Evolutionary conservation across 1,140 invertebrate genomes (phyloP).

Genomic region (Bombus superbus): DNA sequence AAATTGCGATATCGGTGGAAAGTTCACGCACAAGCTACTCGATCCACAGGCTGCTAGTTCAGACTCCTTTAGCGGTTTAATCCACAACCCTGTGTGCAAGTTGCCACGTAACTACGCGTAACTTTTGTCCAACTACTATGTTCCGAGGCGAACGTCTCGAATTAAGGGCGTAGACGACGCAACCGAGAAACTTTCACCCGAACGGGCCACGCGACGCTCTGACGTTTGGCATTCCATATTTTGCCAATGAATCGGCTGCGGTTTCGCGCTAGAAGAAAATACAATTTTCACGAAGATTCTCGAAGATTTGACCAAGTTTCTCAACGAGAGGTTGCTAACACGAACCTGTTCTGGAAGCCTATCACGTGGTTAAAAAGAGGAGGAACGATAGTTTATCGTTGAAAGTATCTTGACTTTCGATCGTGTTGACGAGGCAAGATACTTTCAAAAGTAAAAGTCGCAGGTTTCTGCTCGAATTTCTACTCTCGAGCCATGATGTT

Average conservation of each 20-base stretch:
- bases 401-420: conserved; percentile 47
- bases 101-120: conserved; percentile 54
- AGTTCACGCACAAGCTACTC: background rate
- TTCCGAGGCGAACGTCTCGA: conserved; percentile 30
- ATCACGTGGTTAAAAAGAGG: background rate
- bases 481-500: background rate
- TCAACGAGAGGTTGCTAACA: background rate
- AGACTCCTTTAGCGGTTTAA: conserved; percentile 41
- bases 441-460: conserved; percentile 32
- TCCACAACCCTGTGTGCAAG: conserved; percentile 13
- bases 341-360: background rate
- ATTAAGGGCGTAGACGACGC: conserved; percentile 65
- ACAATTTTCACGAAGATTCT: background rate
- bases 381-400: background rate
- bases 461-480: background rate
- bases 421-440: background rate
- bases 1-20: conserved; percentile 30
- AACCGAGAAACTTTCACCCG: conserved; percentile 62
- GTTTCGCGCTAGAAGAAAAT: background rate
- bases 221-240: conserved; percentile 25
- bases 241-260: background rate
- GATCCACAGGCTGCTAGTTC: background rate
- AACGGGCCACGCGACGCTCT: conserved; percentile 2
- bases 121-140: conserved; percentile 55
- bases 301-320: background rate